These are phyloP conservation scores for Cnemophilus loriae DNA, from an alignment of 2,113 vertebrate species.

Conservation along the genomic window DNA sequence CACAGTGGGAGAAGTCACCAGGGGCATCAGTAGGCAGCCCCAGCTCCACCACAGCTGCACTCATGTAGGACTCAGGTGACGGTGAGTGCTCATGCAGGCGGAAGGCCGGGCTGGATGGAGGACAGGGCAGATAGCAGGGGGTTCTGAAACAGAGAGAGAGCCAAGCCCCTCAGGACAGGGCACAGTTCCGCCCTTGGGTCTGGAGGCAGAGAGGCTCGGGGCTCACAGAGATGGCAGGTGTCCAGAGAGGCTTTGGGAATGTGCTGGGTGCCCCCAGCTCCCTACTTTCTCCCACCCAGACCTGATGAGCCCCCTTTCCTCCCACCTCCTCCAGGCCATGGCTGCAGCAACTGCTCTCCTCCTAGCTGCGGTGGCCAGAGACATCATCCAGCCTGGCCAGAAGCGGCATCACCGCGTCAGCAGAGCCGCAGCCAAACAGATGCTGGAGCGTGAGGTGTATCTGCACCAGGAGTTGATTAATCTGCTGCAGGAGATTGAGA, in stretches of 20 bases:
- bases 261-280: background rate
- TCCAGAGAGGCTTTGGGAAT: background rate
- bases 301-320: background rate
- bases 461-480: background rate
- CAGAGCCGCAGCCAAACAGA: background rate
- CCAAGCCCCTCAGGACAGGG: background rate
- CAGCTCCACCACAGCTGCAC: background rate
- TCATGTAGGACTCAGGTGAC: background rate
- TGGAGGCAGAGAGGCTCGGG: background rate
- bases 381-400: background rate
- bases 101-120: background rate
- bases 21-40: background rate
- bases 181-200: background rate
- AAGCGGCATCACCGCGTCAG: background rate
- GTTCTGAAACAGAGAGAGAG: background rate
- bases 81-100: background rate
- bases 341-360: background rate
- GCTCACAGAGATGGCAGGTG: background rate
- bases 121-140: no score
- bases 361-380: background rate
- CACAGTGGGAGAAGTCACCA: background rate
- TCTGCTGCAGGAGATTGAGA: background rate
- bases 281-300: background rate
- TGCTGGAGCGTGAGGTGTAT: background rate
- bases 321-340: background rate